These are phyloP conservation scores for Hemichromis elongatus DNA, from an alignment of 2,113 vertebrate species.

Conservation along the genomic window DNA sequence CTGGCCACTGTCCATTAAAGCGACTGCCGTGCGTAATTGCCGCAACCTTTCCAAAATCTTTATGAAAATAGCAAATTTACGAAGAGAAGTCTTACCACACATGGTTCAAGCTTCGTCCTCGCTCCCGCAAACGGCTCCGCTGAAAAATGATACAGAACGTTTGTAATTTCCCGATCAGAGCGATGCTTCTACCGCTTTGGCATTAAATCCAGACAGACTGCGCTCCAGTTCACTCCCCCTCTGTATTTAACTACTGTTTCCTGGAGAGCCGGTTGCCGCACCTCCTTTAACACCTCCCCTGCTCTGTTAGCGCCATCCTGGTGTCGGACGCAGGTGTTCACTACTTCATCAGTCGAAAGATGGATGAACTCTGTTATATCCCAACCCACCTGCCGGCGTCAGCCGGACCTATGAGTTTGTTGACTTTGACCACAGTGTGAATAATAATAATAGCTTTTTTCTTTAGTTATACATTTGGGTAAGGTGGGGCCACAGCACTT, in stretches of 20 bases:
- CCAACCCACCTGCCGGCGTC: background rate
- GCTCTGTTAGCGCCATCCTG: background rate
- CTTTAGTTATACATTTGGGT: background rate
- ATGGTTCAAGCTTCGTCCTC: constrained; percentile 28
- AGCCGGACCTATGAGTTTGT: background rate
- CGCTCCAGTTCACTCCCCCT: constrained; percentile 9
- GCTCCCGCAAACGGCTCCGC: background rate
- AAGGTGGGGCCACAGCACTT: background rate
- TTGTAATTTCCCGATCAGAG: background rate
- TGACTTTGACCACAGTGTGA: background rate
- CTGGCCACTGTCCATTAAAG: background rate
- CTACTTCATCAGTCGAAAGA: background rate
- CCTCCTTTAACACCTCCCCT: constrained; percentile 17
- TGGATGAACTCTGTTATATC: background rate
- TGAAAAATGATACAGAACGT: background rate
- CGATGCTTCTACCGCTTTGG: constrained; percentile 23
- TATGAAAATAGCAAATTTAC: background rate
- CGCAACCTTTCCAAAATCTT: background rate
- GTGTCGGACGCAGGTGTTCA: background rate
- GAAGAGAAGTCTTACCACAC: constrained; percentile 59
- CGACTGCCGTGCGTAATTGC: background rate
- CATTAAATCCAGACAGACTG: constrained; percentile 1
- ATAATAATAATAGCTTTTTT: background rate
- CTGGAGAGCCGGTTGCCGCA: constrained; percentile 15
- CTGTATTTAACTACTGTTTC: constrained; percentile 47